Base-by-base conservation (phyloP, 2,113 vertebrate genomes). In the Boleophthalmus pectinirostris region DNA sequence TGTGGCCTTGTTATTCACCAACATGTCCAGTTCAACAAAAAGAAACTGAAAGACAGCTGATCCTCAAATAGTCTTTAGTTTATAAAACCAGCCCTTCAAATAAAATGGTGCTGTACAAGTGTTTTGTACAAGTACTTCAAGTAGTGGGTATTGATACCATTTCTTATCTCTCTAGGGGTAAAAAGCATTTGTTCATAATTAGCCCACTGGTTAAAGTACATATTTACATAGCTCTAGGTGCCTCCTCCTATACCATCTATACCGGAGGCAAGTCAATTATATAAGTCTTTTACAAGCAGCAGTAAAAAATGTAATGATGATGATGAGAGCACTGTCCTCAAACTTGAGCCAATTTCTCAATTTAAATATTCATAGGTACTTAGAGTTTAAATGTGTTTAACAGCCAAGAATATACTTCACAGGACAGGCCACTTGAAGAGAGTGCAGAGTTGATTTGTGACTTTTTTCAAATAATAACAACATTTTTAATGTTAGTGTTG, bases 31-130 rank as follows among this genome's bases (percentile, higher is more conserved):
- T 61, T 57, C 1, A 56, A 58, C 54, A 75, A 58, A 65, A 23
- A 64, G 20, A 46, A 70, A 83, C 33, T 78, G 15, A 81, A 72
- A 66, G 43, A 58, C 47, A 69, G 66, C 63, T 78, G 33, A 21
- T 47, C 33, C 24, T 3, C 11, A 18, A 49, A 0, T 1, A 51
- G 46, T 51, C 24, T 49, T n/a, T 43, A 12, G n/a, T 60, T n/a
- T 33, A 56, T 68, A 9, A 16, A 64, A 54, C 21, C 56, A 65
- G 72, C 38, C 51, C 70, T 75, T 83, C 45, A 69, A 79, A 68
- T 66, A 70, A 18, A 33, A 60, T 68, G 18, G 46, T 69, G 66
- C 68, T 80, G 73, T 75, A 69, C 58, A 72, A 49, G 38, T 68
- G 51, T 24, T 66, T 70, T 61, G 38, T 51, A 53, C 29, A 79